Evolutionary conservation across 2,888 invertebrate species (phyloP), one percentile per base, ranked within the genome.

Genomic region (Ametastegia equiseti): DNA sequence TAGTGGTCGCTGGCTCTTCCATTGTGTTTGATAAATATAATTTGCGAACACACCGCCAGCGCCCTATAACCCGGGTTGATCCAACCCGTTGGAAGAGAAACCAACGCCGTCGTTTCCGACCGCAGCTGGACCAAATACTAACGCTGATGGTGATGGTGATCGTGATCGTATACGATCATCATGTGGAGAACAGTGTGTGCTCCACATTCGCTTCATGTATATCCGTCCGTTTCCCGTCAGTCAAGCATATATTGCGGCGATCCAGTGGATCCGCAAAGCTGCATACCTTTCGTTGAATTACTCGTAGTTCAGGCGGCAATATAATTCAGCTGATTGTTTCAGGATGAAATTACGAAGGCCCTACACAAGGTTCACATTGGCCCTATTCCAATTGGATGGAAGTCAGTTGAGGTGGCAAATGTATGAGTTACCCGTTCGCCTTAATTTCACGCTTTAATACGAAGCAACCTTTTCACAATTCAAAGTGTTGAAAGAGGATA

Each of bases 1-100:
- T 42, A 50, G 30, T 33, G 33, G 19, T 39, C 67, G 36, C 67
- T 13, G 9, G 42, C 63, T 33, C 45, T 47, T 47, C 78, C 50
- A 78, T 78, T 78, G 78, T 78, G 30, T 33, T 2, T 13, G 39
- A 78, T 57, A 60, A 42, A 78, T 60, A 78, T 78, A 60, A 60
- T 60, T 78, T 54, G 75, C 75, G 57, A 39, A 30, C 39, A 54
- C 75, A 36, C 13, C 36, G 67, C n/a, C n/a, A n/a, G n/a, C n/a
- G n/a, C n/a, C n/a, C n/a, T n/a, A n/a, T n/a, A n/a, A n/a, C 19
- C 15, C 30, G 36, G 36, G n/a, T 65, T 65, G 65, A 65, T 65
- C 36, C 19, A 65, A 65, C n/a, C n/a, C 54, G 50, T 4, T 75
- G 36, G 36, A 75, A 75, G 33, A 75, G 54, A 45, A 71, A 47